A percentile compares a stretch with the other conserved stretches of the same genome.
Conservation (phyloP, 2,888 invertebrate genomes). For the Eustalomyia histrio region DNA sequence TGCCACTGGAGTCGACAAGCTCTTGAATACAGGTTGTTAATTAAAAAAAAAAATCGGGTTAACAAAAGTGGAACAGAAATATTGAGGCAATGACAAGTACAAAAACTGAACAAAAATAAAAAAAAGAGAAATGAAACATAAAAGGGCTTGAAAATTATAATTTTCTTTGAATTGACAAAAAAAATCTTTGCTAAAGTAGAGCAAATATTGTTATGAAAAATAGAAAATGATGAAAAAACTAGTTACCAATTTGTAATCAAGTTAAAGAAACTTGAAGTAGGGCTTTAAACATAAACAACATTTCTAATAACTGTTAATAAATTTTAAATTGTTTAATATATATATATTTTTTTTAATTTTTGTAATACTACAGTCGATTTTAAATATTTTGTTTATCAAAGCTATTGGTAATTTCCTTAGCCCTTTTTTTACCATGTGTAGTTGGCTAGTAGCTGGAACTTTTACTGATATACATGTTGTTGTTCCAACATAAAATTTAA, state of each 20-base stretch:
- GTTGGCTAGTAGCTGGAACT: too few relatives aligned
- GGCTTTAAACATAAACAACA: too few relatives aligned
- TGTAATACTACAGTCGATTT: background rate
- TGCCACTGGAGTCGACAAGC: constrained; percentile 62
- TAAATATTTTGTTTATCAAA: background rate
- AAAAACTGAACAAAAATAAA: constrained; percentile 36
- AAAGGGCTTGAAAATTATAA: constrained; percentile 54
- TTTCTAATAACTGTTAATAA: too few relatives aligned
- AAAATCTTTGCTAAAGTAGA: constrained; percentile 20
- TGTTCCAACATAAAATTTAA: too few relatives aligned
- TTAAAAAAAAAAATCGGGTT: constrained; percentile 61
- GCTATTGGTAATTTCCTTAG: too few relatives aligned
- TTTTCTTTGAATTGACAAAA: constrained; percentile 54
- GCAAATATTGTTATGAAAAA: background rate
- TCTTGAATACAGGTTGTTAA: constrained; percentile 60
- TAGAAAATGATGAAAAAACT: background rate
- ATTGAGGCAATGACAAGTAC: constrained; percentile 56
- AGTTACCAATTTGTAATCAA: background rate
- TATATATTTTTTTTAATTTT: background rate
- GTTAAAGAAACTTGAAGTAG: background rate
- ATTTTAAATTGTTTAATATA: too few relatives aligned
- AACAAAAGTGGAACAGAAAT: constrained; percentile 57
- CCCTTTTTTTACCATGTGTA: too few relatives aligned
- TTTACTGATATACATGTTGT: too few relatives aligned
- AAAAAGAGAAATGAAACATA: constrained; percentile 45